Base-by-base conservation (phyloP, 2,797 vertebrate genomes). In the Mus spretus region DNA sequence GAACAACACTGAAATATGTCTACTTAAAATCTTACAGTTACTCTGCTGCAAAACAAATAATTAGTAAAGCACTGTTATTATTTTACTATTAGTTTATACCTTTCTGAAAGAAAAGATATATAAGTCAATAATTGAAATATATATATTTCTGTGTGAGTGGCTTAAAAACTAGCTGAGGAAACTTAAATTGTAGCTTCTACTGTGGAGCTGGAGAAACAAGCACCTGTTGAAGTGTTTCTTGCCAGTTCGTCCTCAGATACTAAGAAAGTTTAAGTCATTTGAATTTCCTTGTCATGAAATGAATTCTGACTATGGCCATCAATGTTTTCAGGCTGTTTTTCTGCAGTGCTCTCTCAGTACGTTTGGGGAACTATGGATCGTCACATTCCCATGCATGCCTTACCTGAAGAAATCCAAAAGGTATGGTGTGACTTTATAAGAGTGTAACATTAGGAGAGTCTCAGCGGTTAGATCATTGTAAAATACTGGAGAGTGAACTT, bases 321-420 rank as follows among this genome's bases (percentile, higher is more conserved):
- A 94, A 87, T 94, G 40, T 97, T 95, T 96, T 31, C 95, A 96
- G 94, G 74, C 81, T 74, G 47, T 63, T 93, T 37, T 77, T 31
- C 94, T 90, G 95, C 84, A 90, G 53, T 80, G 26, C 50, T 50
- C 37, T 57, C 0, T 93, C 65, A 67, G 59, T 40, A 6, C 87
- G 72, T 67, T 95, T 59, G 22, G 59, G 96, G 93, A 88, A 97
- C 98, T 97, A 99, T 99, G 98, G 99, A 99, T 93, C 98, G 95
- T 78, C 98, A 98, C 90, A 82, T 97, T 93, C 99, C 99, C 4
- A 13, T 98, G 89, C 98, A 99, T 94, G 98, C 99, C 0, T 98
- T 99, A 95, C 99, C 99, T 28, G 98, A 99, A 94, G 99, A 99
- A 98, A 99, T 99, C 95, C 99, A 98, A 91, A 98, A 99, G 99